Base-by-base conservation (phyloP, 2,797 vertebrate species). In the Enteromius treurensis region DNA sequence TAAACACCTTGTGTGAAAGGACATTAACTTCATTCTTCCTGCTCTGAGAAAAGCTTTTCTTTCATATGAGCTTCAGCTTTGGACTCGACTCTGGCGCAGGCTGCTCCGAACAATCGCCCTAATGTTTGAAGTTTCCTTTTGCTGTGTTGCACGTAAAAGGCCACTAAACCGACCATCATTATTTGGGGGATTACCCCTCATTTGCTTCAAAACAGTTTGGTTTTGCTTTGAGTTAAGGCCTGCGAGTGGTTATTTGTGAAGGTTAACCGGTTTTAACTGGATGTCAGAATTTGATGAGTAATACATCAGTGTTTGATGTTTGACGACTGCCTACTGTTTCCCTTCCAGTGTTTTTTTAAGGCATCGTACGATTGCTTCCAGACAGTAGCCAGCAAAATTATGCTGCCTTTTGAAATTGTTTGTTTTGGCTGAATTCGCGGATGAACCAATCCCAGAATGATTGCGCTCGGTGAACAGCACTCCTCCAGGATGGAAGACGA, bases 1-100 rank as follows among this genome's bases (percentile, higher is more conserved):
- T 89, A 92, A 92, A 91, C 90, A 89, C 91, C 89, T 86, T 68
- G 80, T 84, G 78, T 77, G 81, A 79, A 84, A 92, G 89, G 91
- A 93, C 84, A 81, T 86, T 85, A 88, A 87, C 65, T 65, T 81
- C 82, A 81, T 87, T 86, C 87, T 86, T 80, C 71, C 51, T 77
- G 65, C 37, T 3, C 80, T 86, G 88, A 89, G 88, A 83, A 84
- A 88, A 83, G 81, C 86, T 88, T 89, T 87, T 90, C 87, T 90
- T 89, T 84, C 88, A 82, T 86, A 37, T 82, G 70, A 55, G 83
- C 26, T 47, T 80, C 45, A 32, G 82, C 73, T 84, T 79, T 76
- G 78, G 82, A 82, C 84, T 86, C 87, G 78, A 86, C 76, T 86
- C 64, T 4, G 84, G 42, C 78, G 42, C 19, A 80, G 86, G 86